Evolutionary conservation across 2,888 invertebrate genomes (phyloP), one percentile per base, ranked within the genome.

Genomic region (Torymus tubicola): DNA sequence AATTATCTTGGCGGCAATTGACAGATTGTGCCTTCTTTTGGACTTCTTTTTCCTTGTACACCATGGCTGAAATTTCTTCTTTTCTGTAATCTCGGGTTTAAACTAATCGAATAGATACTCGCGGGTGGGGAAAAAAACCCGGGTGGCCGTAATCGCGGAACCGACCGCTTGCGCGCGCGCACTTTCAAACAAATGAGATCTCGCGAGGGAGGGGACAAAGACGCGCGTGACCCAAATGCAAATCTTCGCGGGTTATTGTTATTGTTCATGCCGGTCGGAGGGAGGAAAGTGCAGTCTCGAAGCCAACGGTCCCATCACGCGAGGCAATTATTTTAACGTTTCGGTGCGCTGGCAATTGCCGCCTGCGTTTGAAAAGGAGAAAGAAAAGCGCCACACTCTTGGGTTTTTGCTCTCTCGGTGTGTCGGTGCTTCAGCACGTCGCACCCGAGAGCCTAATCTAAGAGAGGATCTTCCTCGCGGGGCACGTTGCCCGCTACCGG

Each of bases 191-290:
- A 61, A 68, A 31, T 77, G 57, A 12, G 68, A 52, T 55, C 65
- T 65, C 21, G 71, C 13, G 21, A 31, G 24, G 2, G 53, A 65
- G 50, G 50, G 31, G 2, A 50, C 24, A 42, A 31, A 31, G 31
- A 57, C 11, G 52, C 84, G 85, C 84, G 84, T 87, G 87, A 88
- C 88, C 87, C 84, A 87, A 87, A 88, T 88, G 85, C 82, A 86
- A 86, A 87, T 86, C 86, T 87, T 85, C 85, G 85, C 84, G 86
- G 86, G 85, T 87, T 86, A 87, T 84, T 84, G 84, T 85, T 84
- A 85, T 85, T 84, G 85, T 86, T 84, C 81, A 87, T 85, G 83
- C 81, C 84, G 85, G 21, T 84, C 13, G 18, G 16, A 21, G 21
- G 3, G 21, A 18, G 2, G 2, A n/a, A 8, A 55, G 57, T 57